Evolutionary conservation across 2,113 vertebrate genomes (phyloP), one percentile per base, ranked within the genome.

Genomic region (Xenotilapia flavipinnis): DNA sequence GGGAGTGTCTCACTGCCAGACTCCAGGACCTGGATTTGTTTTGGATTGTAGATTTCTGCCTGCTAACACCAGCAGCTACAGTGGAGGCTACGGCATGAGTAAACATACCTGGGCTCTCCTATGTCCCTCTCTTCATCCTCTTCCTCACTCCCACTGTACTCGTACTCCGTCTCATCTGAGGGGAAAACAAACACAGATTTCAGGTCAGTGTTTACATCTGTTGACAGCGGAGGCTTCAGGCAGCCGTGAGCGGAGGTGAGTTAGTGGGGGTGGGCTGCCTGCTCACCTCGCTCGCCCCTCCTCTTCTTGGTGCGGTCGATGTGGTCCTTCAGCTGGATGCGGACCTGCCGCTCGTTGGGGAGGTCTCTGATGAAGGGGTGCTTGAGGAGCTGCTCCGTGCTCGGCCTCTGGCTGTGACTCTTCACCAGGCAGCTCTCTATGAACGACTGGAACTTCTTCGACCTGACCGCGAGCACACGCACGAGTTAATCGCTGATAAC

Each of bases 271-370:
- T 0, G 21, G 17, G 14, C 51, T 3, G 28, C 13, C 1, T 36
- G 36, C 89, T 92, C 89, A 94, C 95, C 94, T 28, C 94, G 88
- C 95, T 99, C 98, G 5, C 98, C 98, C 89, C 98, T 87, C 92
- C 98, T 98, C 96, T 99, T 99, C 95, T 99, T 99, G 90, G 99
- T 99, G 87, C 99, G 97, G 88, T 99, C 98, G 19, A 99, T 99
- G 92, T 99, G 99, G 96, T 99, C 99, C 95, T 99, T 99, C 77
- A 99, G 98, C 95, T 99, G 99, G 91, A 99, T 99, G 93, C 98
- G 98, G 95, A 99, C 97, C 96, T 99, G 98, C 81, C 99, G 95
- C 75, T 99, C 98, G 3, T 99, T 99, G 85, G 98, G 97, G 9
- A 99, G 98, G 95, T 99, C 98, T 86, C 98, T 92, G 92, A 99